Base-by-base conservation (phyloP, 2,888 invertebrate species). In the Chymomyza procnemis region DNA sequence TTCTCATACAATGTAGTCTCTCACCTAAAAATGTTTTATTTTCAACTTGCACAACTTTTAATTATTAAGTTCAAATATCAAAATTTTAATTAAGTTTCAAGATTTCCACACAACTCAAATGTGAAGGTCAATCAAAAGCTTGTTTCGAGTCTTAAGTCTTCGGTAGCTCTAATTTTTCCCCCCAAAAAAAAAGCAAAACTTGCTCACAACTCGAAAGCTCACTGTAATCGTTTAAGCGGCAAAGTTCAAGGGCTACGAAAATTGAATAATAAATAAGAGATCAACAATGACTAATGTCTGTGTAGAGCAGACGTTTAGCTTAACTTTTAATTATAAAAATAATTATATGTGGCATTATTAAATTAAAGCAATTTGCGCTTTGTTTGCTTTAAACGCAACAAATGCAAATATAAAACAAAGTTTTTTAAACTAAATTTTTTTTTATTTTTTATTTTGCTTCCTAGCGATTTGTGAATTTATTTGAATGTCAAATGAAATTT, bases 391-490 rank as follows among this genome's bases (percentile, higher is more conserved):
- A 50, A 50, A 3, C 50, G 14, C 16, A 16, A 16, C 34, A 41
- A 41, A 1, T 41, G 34, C 12, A 41, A 41, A 41, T 41, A 0
- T 41, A 41, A 50, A 16, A 18, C 14, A 18, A 19, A 50, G 18
- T 18, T 82, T 79, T 82, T 79, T 75, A 34, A 3, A 6, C 4
- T 3, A 3, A 71, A 85, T 85, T 76, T 82, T 48, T 34, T 46
- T 12, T 34, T 55, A 62, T 56, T 64, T 12, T 79, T 79, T 76
- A 76, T 66, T 66, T 70, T 71, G n/a, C n/a, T 78, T 76, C 69
- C 81, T 74, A 79, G 81, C 74, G 50, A 71, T 78, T 80, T 79
- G 76, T 63, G 84, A 80, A 83, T 85, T 75, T 78, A 79, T 81
- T 79, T 69, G 47, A 79, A 79, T 79, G 73, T 71, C 80, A 77